Evolutionary conservation across 2,797 vertebrate species (phyloP).

Genomic region (Acrossocheilus wenchowensis): DNA sequence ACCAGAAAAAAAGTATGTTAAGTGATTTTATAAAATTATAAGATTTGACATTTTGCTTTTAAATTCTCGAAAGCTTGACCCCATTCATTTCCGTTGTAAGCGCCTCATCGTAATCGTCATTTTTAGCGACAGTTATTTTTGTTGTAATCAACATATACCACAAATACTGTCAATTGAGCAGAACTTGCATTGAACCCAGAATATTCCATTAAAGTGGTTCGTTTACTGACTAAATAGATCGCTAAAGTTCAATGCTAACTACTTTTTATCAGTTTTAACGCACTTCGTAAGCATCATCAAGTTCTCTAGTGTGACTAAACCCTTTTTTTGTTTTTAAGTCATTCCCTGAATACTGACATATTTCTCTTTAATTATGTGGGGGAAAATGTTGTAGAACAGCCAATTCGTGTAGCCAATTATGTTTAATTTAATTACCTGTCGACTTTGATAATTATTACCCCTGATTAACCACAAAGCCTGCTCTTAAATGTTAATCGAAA

Average conservation of each 20-base stretch:
- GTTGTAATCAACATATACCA: background rate
- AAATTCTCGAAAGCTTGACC: background rate
- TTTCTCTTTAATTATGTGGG: slow-evolving; percentile 82
- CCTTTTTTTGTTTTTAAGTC: slow-evolving; percentile 65
- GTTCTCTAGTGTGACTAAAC: slow-evolving; percentile 15
- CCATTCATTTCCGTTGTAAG: background rate
- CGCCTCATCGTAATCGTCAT: background rate
- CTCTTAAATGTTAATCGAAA: slow-evolving; percentile 75
- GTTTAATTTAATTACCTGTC: slow-evolving; percentile 88
- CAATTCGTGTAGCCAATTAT: slow-evolving; percentile 84
- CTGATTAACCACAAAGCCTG: slow-evolving; percentile 81
- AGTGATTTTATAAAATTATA: background rate
- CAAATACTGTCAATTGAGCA: background rate
- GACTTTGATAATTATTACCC: slow-evolving; percentile 85
- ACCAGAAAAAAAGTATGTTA: background rate
- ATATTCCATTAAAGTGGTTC: background rate
- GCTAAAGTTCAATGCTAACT: background rate
- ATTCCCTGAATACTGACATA: slow-evolving; percentile 74
- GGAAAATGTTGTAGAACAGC: slow-evolving; percentile 79
- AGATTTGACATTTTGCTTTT: background rate
- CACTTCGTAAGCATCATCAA: background rate
- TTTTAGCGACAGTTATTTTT: background rate
- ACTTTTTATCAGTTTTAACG: background rate
- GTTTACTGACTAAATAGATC: background rate
- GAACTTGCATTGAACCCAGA: background rate